Evolutionary conservation across 1,140 invertebrate genomes (phyloP), one percentile per base, ranked within the genome.

Genomic region (Lineus longissimus): DNA sequence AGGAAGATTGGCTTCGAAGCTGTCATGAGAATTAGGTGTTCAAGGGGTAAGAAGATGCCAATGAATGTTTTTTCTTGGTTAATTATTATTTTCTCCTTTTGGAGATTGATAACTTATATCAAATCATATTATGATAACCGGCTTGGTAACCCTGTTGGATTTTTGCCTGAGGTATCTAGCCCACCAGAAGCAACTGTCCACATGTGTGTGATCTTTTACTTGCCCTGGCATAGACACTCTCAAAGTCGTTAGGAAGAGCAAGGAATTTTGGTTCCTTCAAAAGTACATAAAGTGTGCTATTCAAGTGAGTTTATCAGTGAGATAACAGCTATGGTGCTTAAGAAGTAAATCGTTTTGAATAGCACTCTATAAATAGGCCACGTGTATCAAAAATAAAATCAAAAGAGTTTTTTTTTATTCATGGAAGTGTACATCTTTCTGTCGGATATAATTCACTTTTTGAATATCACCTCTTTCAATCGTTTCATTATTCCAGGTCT

Each of bases 1-100:
- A 86, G 97, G 65, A 98, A 98, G 83, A 96, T 99, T 70, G 97
- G 97, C 36, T 98, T 99, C 79, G 97, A 99, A 82, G 93, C 97
- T 41, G 97, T 99, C 0, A 95, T 99, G 93, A 86, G 97, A 75
- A 90, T 99, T 61, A 86, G 97, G 4, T 98, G 94, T 77, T 95
- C 94, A 9, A 79, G 81, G 87, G 91, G 89, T 89, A 74, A 61
- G 56, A n/a, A 33, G 22, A 29, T 17, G 23, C n/a, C n/a, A n/a
- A n/a, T n/a, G n/a, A n/a, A 33, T 43, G 45, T 22, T 15, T 65
- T 66, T n/a, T 64, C 30, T 68, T 54, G 56, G 13, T 56, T 36
- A 62, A 51, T 59, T 23, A 71, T 25, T 11, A 2, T 19, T 64
- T 64, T 63, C 43, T 1, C 19, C n/a, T 56, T 15, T 55, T n/a